phyloP scores from a whole-genome alignment of 2,797 vertebrate species.

The Carapus acus region DNA sequence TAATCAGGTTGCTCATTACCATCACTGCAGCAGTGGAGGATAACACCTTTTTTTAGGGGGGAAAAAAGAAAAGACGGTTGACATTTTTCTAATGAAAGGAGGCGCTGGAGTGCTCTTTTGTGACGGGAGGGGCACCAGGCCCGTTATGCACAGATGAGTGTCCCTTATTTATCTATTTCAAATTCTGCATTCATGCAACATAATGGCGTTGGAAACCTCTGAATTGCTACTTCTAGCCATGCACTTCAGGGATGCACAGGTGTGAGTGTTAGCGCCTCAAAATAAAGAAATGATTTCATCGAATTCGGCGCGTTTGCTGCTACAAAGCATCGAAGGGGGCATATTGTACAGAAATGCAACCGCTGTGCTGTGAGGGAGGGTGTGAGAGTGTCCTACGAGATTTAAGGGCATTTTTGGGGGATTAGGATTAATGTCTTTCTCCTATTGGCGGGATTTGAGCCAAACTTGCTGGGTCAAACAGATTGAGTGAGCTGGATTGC shows the following conservation, averaged over 20 bases:
- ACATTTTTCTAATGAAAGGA: constrained; percentile 63
- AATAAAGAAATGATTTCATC: no score
- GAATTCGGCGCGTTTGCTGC: no score
- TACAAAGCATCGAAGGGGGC: no score
- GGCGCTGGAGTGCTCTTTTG: constrained; percentile 55
- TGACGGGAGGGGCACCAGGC: constrained; percentile 63
- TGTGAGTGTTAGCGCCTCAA: no score
- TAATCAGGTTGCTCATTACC: constrained; percentile 64
- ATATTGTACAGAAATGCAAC: no score
- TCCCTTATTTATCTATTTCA: constrained; percentile 33
- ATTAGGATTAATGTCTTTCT: no score
- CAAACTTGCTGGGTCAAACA: no score
- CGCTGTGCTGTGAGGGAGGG: no score
- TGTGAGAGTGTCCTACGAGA: no score
- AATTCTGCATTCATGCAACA: constrained; percentile 6
- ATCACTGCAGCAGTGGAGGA: constrained; percentile 48
- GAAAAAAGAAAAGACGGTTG: constrained; percentile 51
- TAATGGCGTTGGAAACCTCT: constrained; percentile 9
- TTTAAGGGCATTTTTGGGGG: no score
- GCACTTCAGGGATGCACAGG: constrained; percentile 20
- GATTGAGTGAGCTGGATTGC: no score
- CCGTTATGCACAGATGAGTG: constrained; percentile 49
- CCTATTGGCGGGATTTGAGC: no score
- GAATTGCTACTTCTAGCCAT: constrained; percentile 40
- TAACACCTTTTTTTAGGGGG: constrained; percentile 59